Evolutionary conservation across 1,140 invertebrate genomes (phyloP).

Genomic region (Zelostemma sp.): DNA sequence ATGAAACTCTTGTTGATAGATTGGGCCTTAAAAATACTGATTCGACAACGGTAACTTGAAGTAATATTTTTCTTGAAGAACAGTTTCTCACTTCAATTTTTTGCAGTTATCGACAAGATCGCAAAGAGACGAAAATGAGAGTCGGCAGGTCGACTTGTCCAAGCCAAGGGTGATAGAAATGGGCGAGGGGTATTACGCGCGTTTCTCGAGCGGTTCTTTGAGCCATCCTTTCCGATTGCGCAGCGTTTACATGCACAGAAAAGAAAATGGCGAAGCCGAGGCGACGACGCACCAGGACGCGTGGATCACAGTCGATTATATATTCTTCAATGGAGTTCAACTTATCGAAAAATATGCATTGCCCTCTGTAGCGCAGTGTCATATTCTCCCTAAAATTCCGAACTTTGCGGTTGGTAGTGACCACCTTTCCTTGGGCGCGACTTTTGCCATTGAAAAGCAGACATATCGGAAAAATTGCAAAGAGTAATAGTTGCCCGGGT

Average conservation of each 20-base stretch:
- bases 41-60: slow-evolving; percentile 51
- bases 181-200: slow-evolving; percentile 45
- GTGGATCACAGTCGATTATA: slow-evolving; percentile 88
- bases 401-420: slow-evolving; percentile 82
- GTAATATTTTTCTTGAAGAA: background rate
- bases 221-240: slow-evolving; percentile 72
- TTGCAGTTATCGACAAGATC: background rate
- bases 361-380: slow-evolving; percentile 74
- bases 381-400: slow-evolving; percentile 75
- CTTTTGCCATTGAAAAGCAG: slow-evolving; percentile 68
- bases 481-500: too few species aligned
- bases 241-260: slow-evolving; percentile 72
- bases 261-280: slow-evolving; percentile 63
- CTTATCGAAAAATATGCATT: slow-evolving; percentile 75
- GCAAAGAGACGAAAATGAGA: slow-evolving; percentile 48
- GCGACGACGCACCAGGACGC: slow-evolving; percentile 80
- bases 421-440: slow-evolving; percentile 79
- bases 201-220: slow-evolving; percentile 69
- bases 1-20: slow-evolving; percentile 67
- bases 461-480: slow-evolving; percentile 12
- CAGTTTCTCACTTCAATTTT: background rate
- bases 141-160: background rate
- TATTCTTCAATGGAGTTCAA: slow-evolving; percentile 78
- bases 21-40: slow-evolving; percentile 51
- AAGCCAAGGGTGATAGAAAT: slow-evolving; percentile 46